These are phyloP conservation scores for Asbolus verrucosus DNA, from an alignment of 1,140 invertebrate genomes.

Conservation along the genomic window DNA sequence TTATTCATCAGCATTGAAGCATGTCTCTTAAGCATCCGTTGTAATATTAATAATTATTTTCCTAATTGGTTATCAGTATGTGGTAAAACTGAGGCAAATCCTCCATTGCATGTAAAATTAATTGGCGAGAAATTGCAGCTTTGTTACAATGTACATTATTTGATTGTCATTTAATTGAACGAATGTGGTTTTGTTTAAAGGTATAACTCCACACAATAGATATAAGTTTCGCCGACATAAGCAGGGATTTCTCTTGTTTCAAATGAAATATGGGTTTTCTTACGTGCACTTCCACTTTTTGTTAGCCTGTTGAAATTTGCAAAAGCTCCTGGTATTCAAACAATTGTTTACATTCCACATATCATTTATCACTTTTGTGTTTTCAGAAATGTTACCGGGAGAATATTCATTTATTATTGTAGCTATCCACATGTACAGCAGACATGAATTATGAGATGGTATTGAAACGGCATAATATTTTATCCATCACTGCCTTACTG, in stretches of 20 bases:
- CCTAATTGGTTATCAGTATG: too few species aligned
- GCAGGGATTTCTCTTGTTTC: not conserved
- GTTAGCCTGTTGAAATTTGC: constrained; percentile 22
- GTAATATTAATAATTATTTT: too few species aligned
- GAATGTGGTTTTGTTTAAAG: too few species aligned
- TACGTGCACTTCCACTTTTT: constrained; percentile 8
- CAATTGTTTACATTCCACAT: constrained; percentile 21
- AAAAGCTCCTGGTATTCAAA: constrained; percentile 9
- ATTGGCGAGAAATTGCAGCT: too few species aligned
- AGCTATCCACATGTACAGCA: not conserved
- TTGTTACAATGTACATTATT: too few species aligned
- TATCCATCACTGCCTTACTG: constrained; percentile 28
- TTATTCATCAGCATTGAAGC: too few species aligned
- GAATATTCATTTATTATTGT: constrained; percentile 28
- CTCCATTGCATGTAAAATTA: too few species aligned
- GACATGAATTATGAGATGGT: constrained; percentile 10
- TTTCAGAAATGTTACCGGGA: constrained; percentile 17
- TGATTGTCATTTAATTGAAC: constrained; percentile 34
- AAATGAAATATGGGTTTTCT: constrained; percentile 32
- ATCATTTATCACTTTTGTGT: constrained; percentile 26
- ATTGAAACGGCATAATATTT: constrained; percentile 11
- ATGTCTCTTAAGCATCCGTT: too few species aligned
- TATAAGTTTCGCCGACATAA: constrained; percentile 6
- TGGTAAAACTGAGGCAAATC: too few species aligned
- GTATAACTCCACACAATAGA: too few species aligned